phyloP scores from a whole-genome alignment of 2,113 vertebrate genomes.

The Neogobius melanostomus region DNA sequence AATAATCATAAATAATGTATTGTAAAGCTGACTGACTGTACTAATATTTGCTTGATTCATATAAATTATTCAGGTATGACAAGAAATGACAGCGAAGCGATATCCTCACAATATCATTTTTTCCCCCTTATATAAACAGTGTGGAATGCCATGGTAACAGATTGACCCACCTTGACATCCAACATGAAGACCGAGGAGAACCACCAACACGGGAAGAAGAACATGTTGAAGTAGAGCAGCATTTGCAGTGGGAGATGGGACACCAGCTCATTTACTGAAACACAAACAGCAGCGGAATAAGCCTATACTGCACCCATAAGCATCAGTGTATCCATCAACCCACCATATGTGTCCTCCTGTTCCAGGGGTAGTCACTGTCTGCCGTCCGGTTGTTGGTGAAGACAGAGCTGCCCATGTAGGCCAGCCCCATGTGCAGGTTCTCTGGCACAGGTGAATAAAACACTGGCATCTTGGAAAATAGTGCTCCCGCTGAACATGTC shows the following conservation, averaged over 20 bases:
- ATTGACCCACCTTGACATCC: conserved; percentile 79
- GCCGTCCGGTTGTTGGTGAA: conserved; percentile 80
- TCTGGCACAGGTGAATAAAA: conserved; percentile 75
- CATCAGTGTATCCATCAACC: conserved; percentile 5
- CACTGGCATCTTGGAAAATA: conserved; percentile 67
- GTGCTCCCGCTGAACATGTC: conserved; percentile 17
- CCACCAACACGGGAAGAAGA: conserved; percentile 84
- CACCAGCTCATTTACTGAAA: conserved; percentile 69
- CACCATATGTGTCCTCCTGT: conserved; percentile 72
- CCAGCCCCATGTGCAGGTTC: conserved; percentile 77
- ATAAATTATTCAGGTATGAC: too few species aligned
- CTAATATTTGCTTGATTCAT: too few species aligned
- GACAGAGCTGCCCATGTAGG: conserved; percentile 71
- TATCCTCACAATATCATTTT: too few species aligned
- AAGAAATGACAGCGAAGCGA: too few species aligned
- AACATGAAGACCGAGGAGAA: conserved; percentile 81
- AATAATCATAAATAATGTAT: too few species aligned
- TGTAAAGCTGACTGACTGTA: too few species aligned
- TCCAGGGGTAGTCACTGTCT: conserved; percentile 67
- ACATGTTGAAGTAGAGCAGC: conserved; percentile 84
- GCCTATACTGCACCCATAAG: neutral
- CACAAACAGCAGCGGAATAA: neutral
- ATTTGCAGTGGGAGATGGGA: conserved; percentile 86
- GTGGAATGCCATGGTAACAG: neutral
- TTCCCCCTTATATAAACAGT: too few species aligned